Evolutionary conservation across 2,113 vertebrate species (phyloP), one percentile per base, ranked within the genome.

Genomic region (Pungitius pungitius): DNA sequence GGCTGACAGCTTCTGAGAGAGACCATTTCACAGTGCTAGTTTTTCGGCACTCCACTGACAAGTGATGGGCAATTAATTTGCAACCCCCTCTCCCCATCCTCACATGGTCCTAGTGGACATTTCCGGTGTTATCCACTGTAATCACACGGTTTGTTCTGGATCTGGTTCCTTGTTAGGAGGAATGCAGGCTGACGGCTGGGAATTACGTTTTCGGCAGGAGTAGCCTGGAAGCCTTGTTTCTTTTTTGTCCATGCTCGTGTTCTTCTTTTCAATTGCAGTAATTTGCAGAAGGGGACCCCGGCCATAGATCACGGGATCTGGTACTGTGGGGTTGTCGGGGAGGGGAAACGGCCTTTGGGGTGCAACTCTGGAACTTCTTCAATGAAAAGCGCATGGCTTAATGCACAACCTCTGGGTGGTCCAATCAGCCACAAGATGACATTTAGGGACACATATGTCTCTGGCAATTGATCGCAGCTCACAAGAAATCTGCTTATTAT

Each of bases 361-460:
- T 80, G 69, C 83, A 82, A 69, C 59, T 58, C 65, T 81, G 75
- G 73, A 91, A 85, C 75, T 80, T 85, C 79, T 88, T 84, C 87
- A 89, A 90, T 92, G 77, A 80, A 89, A 92, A 87, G 84, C 83
- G 69, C 82, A 88, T 85, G 83, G 78, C 73, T 78, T 82, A 88
- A 88, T 69, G 83, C 86, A 73, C 49, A 71, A 86, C 79, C 60
- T 83, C 81, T 85, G 91, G 91, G 90, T 92, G 90, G 90, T 91
- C 89, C 84, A 86, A 72, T 88, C 87, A 90, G 82, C 80, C 78
- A 69, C 69, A 59, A 72, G 73, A 87, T 83, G 88, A 91, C 86
- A 89, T 89, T 86, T 82, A 82, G 79, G 81, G 87, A 87, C 85
- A 91, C 76, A 77, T 82, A 77, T 81, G 87, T 87, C 82, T 82